These are phyloP conservation scores for Coleophora deauratella DNA, from an alignment of 2,888 invertebrate species.

Conservation along the genomic window DNA sequence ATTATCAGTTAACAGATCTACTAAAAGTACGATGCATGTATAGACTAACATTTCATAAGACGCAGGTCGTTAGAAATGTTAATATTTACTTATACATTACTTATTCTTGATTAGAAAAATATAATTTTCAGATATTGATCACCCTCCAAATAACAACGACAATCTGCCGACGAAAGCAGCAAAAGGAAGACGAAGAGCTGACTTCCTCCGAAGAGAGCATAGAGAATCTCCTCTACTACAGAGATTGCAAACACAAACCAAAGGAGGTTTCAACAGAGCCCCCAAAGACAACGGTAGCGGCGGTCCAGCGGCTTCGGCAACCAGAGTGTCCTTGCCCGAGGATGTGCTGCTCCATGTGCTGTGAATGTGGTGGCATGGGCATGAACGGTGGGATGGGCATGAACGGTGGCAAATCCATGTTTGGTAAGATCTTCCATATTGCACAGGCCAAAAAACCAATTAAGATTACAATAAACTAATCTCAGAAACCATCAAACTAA, in stretches of 20 bases:
- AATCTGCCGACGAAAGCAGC: conserved; percentile 26
- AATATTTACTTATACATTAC: too few relatives aligned
- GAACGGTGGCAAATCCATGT: background rate
- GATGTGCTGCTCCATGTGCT: conserved; percentile 56
- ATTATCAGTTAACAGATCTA: too few relatives aligned
- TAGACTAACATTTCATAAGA: too few relatives aligned
- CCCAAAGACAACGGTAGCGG: background rate
- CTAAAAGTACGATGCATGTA: too few relatives aligned
- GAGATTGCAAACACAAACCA: conserved; percentile 44
- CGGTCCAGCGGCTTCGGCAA: conserved; percentile 9
- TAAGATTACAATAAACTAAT: too few relatives aligned
- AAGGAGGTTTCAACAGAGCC: conserved; percentile 9
- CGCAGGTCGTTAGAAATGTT: too few relatives aligned
- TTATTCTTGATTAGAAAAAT: too few relatives aligned
- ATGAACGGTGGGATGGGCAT: background rate
- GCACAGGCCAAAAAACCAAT: too few relatives aligned
- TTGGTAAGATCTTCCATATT: too few relatives aligned
- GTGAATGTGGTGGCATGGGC: conserved; percentile 29
- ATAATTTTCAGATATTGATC: conserved; percentile 37
- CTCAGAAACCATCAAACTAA: too few relatives aligned
- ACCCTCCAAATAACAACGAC: conserved; percentile 28
- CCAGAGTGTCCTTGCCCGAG: conserved; percentile 39
- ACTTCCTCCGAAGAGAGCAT: conserved; percentile 53
- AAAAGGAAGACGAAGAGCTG: background rate
- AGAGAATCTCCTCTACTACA: conserved; percentile 56